phyloP scores from a whole-genome alignment of 1,140 invertebrate genomes.

The Anthonomus grandis region DNA sequence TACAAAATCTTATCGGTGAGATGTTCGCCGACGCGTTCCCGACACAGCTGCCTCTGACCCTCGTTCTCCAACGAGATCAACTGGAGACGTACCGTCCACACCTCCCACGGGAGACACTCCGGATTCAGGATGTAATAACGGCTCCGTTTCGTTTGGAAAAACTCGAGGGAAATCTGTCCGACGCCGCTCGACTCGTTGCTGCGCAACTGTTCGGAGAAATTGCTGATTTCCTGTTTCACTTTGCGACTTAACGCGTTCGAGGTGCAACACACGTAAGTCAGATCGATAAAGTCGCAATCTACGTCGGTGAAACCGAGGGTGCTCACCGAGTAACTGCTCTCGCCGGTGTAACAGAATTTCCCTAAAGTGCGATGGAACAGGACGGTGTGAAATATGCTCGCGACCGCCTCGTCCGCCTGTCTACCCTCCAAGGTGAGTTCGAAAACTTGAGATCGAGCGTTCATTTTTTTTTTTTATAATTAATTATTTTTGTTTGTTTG shows the following conservation, averaged over 20 bases:
- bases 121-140: slow-evolving; percentile 80
- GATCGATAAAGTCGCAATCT: slow-evolving; percentile 95
- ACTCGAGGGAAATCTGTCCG: slow-evolving; percentile 91
- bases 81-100: slow-evolving; percentile 92
- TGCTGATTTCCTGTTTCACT: slow-evolving; percentile 77
- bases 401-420: slow-evolving; percentile 92
- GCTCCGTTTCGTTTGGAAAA: slow-evolving; percentile 87
- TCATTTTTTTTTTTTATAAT: slow-evolving; percentile 60
- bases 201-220: slow-evolving; percentile 81
- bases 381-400: slow-evolving; percentile 92
- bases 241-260: slow-evolving; percentile 72
- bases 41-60: slow-evolving; percentile 80
- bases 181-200: slow-evolving; percentile 68
- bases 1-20: slow-evolving; percentile 90
- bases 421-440: slow-evolving; percentile 87
- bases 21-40: slow-evolving; percentile 87
- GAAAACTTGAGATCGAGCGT: slow-evolving; percentile 83
- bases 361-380: slow-evolving; percentile 91
- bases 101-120: slow-evolving; percentile 94
- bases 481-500: slow-evolving; percentile 6
- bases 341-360: slow-evolving; percentile 92
- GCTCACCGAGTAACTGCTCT: slow-evolving; percentile 91
- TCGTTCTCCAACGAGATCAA: slow-evolving; percentile 82
- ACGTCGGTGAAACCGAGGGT: slow-evolving; percentile 94
- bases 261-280: slow-evolving; percentile 93